These are phyloP conservation scores for Yponomeuta malinellus DNA, from an alignment of 2,888 invertebrate genomes.

Conservation along the genomic window DNA sequence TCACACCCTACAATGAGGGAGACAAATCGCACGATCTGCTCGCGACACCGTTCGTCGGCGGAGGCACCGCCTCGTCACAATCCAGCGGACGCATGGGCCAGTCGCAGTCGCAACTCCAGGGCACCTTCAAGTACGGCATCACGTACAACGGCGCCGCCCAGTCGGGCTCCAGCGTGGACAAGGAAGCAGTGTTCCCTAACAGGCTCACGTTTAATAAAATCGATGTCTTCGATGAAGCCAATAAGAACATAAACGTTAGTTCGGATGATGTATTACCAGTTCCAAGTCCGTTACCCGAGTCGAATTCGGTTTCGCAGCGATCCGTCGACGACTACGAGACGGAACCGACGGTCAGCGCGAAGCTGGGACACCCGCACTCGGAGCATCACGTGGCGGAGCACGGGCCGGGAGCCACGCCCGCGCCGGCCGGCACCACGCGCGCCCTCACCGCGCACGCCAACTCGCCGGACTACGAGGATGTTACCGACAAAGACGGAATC, in stretches of 20 bases:
- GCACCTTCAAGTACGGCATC: slow-evolving; percentile 86
- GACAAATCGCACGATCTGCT: slow-evolving; percentile 69
- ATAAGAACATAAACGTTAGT: slow-evolving; percentile 44
- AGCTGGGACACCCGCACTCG: slow-evolving; percentile 46
- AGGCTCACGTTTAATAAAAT: slow-evolving; percentile 60
- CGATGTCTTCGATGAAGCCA: slow-evolving; percentile 57
- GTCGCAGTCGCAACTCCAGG: slow-evolving; percentile 88
- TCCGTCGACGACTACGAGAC: background rate
- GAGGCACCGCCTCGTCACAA: slow-evolving; percentile 87
- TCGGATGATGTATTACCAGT: background rate
- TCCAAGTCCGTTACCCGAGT: background rate
- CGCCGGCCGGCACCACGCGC: slow-evolving; percentile 46
- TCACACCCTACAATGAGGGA: slow-evolving; percentile 82
- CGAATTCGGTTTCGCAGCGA: background rate
- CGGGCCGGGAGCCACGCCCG: slow-evolving; percentile 28
- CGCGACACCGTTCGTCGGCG: slow-evolving; percentile 80
- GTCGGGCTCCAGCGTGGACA: slow-evolving; percentile 83
- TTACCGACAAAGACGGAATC: slow-evolving; percentile 53
- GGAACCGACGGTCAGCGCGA: slow-evolving; percentile 15
- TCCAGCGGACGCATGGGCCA: slow-evolving; percentile 84
- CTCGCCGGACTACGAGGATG: slow-evolving; percentile 54
- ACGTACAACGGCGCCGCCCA: slow-evolving; percentile 88
- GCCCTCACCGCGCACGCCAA: slow-evolving; percentile 47
- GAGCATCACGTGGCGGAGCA: slow-evolving; percentile 48
- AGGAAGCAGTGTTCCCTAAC: slow-evolving; percentile 65